Base-by-base conservation (phyloP, 2,888 invertebrate genomes). In the Altica lythri region DNA sequence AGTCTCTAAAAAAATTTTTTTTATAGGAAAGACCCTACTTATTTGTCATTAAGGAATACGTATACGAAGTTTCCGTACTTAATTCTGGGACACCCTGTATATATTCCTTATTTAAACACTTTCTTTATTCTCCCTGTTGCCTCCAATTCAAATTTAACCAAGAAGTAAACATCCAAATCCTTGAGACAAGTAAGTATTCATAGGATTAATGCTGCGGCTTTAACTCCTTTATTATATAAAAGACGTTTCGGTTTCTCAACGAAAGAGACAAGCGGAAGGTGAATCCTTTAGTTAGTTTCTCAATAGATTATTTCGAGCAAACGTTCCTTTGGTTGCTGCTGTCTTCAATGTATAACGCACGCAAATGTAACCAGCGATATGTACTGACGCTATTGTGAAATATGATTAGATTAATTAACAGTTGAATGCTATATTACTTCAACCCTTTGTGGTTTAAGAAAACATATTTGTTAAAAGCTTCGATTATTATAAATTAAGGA, bases 171-270 rank as follows among this genome's bases (percentile, higher is more conserved):
- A 34, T 10, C 34, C 3, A 16, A 2, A 34, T 34, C 34, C 16
- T n/a, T n/a, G n/a, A n/a, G 42, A 25, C 25, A 46, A 27, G 46
- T 13, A 12, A 6, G 5, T 46, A 46, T 37, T 37, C 37, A 37
- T 10, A 27, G 22, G 22, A 46, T 46, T 46, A 46, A 37, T 46
- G 35, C 46, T 27, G 35, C 16, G 14, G 46, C 17, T 25, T 35
- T 46, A 37, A 25, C 37, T 46, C 46, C 46, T 40, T 40, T 40
- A 40, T 40, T 10, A 22, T 22, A 22, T 40, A 40, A 38, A 19
- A 40, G 2, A 12, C 18, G 8, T 13, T 40, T 12, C 12, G 6
- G 8, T 19, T 22, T 14, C 13, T 13, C 12, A n/a, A 13, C 4
- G 30, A 6, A 34, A 34, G 34, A 14, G 34, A 34, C 34, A 34